Evolutionary conservation across 2,797 vertebrate genomes (phyloP), one percentile per base, ranked within the genome.

Genomic region (Trachurus trachurus): DNA sequence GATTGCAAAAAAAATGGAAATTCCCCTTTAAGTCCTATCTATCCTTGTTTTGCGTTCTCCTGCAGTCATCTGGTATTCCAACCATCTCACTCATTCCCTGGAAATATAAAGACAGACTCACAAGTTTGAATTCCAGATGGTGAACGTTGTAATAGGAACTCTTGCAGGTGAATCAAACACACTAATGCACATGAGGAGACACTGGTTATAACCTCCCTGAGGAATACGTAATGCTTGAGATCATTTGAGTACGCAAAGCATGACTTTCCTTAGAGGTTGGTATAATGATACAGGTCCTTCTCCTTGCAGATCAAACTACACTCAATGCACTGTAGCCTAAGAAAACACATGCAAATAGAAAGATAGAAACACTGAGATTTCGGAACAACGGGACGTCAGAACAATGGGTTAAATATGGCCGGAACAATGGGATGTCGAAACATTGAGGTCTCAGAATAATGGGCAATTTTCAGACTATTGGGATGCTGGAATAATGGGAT

Each of bases 191-290:
- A 12, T 22, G 9, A 21, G n/a, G 50, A 45, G 16, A 45, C 44
- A 45, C 16, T 45, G 44, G 44, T 45, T 16, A 45, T 45, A 45
- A 16, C 44, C 47, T n/a, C 9, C 11, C 12, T 42, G 17, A 49
- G 19, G 7, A n/a, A 19, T 5, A n/a, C 2, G 4, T 31, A 56
- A 26, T 22, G 22, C 52, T 7, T 6, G 22, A 57, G 12, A 42
- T 2, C 12, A 54, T 75, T 75, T 74, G 34, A 45, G 66, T 60
- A 60, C 52, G 22, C 64, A 74, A 74, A 74, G 8, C 15, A 9
- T 52, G 9, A n/a, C 49, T 45, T 6, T 6, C 15, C 6, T 16
- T 45, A 15, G 44, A 45, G 15, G 9, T 16, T 45, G 4, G 44
- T 5, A 5, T 4, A 45, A 16, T 45, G 15, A 45, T 45, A 16